phyloP scores from a whole-genome alignment of 2,888 invertebrate species.

The Parthenolecanium corni region DNA sequence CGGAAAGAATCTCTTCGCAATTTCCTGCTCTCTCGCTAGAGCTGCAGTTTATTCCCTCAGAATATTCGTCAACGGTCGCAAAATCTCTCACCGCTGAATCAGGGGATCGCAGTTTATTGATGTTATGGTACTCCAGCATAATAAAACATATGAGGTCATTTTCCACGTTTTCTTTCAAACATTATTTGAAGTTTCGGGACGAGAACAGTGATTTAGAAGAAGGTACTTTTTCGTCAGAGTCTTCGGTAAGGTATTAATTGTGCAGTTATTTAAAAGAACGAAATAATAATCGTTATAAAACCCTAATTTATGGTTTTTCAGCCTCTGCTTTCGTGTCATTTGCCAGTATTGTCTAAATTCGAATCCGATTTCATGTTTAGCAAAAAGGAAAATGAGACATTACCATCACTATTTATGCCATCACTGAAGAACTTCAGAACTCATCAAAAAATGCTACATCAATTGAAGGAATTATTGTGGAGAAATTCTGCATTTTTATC shows the following conservation, averaged over 20 bases:
- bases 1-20: not conserved
- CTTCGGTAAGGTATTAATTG: not conserved
- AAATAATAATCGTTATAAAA: not conserved
- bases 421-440: slow-evolving; percentile 12
- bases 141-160: slow-evolving; percentile 14
- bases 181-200: slow-evolving; percentile 5
- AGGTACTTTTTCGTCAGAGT: not conserved
- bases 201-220: not conserved
- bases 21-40: not conserved
- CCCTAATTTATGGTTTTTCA: not conserved
- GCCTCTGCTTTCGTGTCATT: slow-evolving; percentile 12
- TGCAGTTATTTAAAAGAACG: not conserved
- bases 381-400: not conserved
- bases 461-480: slow-evolving; percentile 21
- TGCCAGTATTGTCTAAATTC: not conserved
- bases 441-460: slow-evolving; percentile 15
- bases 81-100: not conserved
- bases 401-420: slow-evolving; percentile 3
- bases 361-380: slow-evolving; percentile 7
- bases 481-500: slow-evolving; percentile 17
- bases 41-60: not conserved
- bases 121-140: slow-evolving; percentile 1
- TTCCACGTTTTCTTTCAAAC: slow-evolving; percentile 3
- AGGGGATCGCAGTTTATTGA: not conserved
- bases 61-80: not conserved